Conservation (phyloP, 2,797 vertebrate species). For the Neosilurus hyrtlii region DNA sequence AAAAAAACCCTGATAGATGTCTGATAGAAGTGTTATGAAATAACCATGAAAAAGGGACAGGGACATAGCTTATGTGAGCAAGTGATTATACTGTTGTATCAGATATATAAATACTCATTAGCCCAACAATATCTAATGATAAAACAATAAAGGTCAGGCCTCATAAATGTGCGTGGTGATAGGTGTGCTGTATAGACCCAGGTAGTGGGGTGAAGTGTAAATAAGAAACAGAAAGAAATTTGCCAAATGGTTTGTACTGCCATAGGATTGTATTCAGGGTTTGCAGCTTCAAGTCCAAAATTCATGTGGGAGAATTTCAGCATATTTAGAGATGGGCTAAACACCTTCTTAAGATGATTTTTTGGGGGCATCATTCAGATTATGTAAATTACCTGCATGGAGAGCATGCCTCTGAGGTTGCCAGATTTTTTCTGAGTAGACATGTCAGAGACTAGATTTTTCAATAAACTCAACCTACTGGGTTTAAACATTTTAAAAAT, state of each 20-base stretch:
- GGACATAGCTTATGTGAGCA: background rate
- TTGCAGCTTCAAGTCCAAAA: background rate
- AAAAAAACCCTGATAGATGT: background rate
- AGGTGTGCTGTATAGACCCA: background rate
- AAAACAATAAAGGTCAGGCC: background rate
- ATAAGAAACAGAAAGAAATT: background rate
- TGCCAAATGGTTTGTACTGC: background rate
- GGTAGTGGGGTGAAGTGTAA: background rate
- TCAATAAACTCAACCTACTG: background rate
- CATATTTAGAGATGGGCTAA: background rate
- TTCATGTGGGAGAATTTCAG: background rate
- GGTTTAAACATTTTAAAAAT: too few relatives aligned
- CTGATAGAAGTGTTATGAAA: background rate
- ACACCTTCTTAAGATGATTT: slow-evolving; percentile 13
- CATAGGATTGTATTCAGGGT: background rate
- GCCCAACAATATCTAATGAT: background rate
- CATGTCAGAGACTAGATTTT: background rate
- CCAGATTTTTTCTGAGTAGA: background rate
- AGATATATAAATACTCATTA: background rate
- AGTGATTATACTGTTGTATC: background rate
- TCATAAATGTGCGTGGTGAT: background rate
- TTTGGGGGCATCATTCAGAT: slow-evolving; percentile 3
- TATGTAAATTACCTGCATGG: slow-evolving; percentile 30
- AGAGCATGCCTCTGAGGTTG: slow-evolving; percentile 1
- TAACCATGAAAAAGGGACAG: background rate